phyloP scores from a whole-genome alignment of 2,113 vertebrate species.

The Eulemur macaco region DNA sequence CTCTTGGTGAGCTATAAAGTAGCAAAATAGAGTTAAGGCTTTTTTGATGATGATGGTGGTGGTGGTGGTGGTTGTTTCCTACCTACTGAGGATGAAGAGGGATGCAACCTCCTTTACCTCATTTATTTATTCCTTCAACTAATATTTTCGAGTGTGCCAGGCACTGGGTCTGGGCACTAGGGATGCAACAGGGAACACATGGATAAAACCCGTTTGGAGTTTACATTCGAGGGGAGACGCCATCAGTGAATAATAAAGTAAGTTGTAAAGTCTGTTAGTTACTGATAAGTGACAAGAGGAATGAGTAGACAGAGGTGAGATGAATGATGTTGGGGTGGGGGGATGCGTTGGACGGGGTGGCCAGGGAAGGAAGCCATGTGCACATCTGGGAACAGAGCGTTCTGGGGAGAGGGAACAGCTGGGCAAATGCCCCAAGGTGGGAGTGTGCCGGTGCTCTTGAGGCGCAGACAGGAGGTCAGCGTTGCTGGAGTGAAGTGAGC shows the following conservation, averaged over 20 bases:
- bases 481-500: neutral
- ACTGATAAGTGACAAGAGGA: neutral
- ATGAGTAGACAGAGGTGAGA: neutral
- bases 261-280: neutral
- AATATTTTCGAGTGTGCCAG: neutral
- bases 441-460: neutral
- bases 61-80: neutral
- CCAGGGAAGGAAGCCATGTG: neutral
- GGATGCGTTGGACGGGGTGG: neutral
- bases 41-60: neutral
- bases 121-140: neutral
- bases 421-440: fast-evolving
- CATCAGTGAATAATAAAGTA: neutral
- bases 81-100: neutral
- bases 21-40: neutral
- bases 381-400: neutral
- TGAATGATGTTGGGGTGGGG: too few species aligned
- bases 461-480: neutral
- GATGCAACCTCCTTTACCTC: neutral
- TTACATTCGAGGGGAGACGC: neutral
- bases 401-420: neutral
- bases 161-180: neutral
- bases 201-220: neutral
- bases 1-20: neutral
- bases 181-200: neutral